These are phyloP conservation scores for Heptranchias perlo DNA, from an alignment of 2,113 vertebrate genomes.

Conservation along the genomic window DNA sequence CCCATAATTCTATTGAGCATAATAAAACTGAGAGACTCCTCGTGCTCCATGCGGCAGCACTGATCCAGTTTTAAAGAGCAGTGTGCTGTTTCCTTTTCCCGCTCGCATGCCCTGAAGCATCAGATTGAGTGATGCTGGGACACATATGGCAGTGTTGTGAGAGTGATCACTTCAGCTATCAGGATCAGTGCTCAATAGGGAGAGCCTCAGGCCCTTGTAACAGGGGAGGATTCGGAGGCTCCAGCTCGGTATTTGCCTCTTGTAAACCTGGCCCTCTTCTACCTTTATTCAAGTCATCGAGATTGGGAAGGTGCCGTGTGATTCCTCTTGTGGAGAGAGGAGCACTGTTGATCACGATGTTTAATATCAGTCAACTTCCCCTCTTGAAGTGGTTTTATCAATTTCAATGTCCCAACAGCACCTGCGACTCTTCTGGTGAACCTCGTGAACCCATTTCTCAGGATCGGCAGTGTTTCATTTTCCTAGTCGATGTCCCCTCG, in stretches of 20 bases:
- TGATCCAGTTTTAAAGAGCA: not conserved
- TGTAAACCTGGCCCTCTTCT: not conserved
- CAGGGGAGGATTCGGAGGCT: not conserved
- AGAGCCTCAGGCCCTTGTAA: not conserved
- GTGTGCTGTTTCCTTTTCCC: not conserved
- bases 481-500: too few relatives aligned
- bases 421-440: not conserved
- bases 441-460: not conserved
- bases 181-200: not conserved
- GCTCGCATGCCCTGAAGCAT: not conserved
- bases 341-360: too few relatives aligned
- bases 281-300: not conserved
- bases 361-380: not conserved
- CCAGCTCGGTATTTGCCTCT: not conserved
- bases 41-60: not conserved
- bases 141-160: not conserved
- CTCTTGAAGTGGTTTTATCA: not conserved
- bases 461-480: too few relatives aligned
- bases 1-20: too few relatives aligned
- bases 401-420: not conserved
- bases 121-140: too few relatives aligned
- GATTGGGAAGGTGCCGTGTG: not conserved
- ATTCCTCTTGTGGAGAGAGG: too few relatives aligned
- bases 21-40: not conserved
- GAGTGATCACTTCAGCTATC: not conserved